Base-by-base conservation (phyloP, 2,797 vertebrate genomes). In the Simalia tracyae region DNA sequence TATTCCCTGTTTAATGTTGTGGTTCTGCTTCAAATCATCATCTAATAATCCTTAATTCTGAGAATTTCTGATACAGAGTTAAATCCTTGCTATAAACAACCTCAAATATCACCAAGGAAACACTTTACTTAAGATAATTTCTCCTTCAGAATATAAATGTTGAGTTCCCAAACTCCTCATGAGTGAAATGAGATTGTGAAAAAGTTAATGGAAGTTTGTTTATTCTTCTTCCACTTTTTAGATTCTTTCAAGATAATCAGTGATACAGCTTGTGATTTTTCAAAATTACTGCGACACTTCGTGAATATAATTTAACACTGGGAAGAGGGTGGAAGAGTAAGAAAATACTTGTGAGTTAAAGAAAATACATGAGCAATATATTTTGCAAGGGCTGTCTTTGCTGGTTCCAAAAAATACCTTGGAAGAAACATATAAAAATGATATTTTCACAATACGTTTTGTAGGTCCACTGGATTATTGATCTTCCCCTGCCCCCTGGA, bases 181-280 rank as follows among this genome's bases (percentile, higher is more conserved):
- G 96, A 95, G 95, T 96, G 94, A 97, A 97, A 96, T 96, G 92
- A 97, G 95, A 95, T 95, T 94, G n/a, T 95, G 90, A 7, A 96
- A 96, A 94, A 94, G 22, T 95, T 95, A 96, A 96, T 92, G 95
- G 94, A 95, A 94, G 60, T 92, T 22, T 76, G 57, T 60, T 60
- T 94, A 88, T 85, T 88, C 42, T 88, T 63, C 14, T n/a, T 59
- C 31, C 1, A 15, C 36, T 81, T 81, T 81, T 46, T 5, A 56
- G 86, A 66, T 61, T 86, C 92, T 89, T 93, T 50, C 42, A 91
- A 92, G 90, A 92, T 95, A 95, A 94, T 94, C 91, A 92, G 54
- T 86, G 95, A 92, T 93, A 96, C 89, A 94, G 94, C 91, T 94
- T 92, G 61, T 93, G 94, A 94, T 96, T 96, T 95, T 93, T 92